A percentile compares a stretch with the other conserved stretches of the same genome.
These are phyloP conservation scores for Cecropterus lyciades DNA, from an alignment of 1,140 invertebrate species.

Conservation along the genomic window DNA sequence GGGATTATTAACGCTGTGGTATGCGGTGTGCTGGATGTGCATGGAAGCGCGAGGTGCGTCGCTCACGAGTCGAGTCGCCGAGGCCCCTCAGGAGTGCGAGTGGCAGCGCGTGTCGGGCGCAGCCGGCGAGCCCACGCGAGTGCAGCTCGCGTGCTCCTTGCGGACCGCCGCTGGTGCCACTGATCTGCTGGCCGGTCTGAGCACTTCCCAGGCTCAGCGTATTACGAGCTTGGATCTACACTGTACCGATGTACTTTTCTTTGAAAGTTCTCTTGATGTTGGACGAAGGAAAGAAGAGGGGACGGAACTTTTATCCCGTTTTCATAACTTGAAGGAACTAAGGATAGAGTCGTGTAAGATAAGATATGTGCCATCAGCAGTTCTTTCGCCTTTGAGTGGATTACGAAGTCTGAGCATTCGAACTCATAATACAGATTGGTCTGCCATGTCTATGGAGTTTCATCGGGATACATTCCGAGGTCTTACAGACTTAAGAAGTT, in stretches of 20 bases:
- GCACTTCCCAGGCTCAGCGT: slow-evolving; percentile 87
- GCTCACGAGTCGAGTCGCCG: slow-evolving; percentile 80
- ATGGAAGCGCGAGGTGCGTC: slow-evolving; percentile 63
- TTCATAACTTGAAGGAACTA: slow-evolving; percentile 89
- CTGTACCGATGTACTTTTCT: slow-evolving; percentile 92
- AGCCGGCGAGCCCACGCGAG: slow-evolving; percentile 82
- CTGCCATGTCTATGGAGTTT: slow-evolving; percentile 90
- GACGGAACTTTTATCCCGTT: slow-evolving; percentile 87
- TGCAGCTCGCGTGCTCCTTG: slow-evolving; percentile 89
- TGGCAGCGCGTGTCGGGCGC: slow-evolving; percentile 86
- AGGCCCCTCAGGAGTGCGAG: slow-evolving; percentile 87
- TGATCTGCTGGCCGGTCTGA: slow-evolving; percentile 88
- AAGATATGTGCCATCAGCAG: slow-evolving; percentile 88
- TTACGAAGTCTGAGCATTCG: slow-evolving; percentile 89
- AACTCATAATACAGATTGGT: slow-evolving; percentile 93
- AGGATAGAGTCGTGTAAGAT: slow-evolving; percentile 93
- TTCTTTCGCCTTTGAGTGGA: slow-evolving; percentile 87
- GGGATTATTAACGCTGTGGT: slow-evolving; percentile 74
- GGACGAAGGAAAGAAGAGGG: slow-evolving; percentile 84
- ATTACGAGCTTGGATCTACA: slow-evolving; percentile 89
- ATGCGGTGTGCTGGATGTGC: slow-evolving; percentile 64
- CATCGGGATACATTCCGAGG: slow-evolving; percentile 89
- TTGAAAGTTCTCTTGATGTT: slow-evolving; percentile 89
- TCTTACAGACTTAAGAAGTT: slow-evolving; percentile 87
- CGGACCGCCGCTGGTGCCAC: slow-evolving; percentile 89